These are phyloP conservation scores for Periophthalmodon schlosseri DNA, from an alignment of 2,113 vertebrate species.

Conservation along the genomic window DNA sequence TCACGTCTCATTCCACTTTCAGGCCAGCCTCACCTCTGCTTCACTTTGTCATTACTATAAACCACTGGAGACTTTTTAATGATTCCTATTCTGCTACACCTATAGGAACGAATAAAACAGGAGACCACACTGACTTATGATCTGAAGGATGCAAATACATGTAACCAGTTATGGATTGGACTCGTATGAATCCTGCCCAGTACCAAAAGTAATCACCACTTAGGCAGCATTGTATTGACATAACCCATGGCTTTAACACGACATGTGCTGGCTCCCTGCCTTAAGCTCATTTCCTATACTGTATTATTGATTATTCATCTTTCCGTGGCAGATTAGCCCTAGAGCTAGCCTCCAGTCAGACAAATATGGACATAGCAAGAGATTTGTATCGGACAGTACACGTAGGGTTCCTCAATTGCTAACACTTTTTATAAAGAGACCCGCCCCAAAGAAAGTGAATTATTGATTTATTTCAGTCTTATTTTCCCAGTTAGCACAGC, in stretches of 20 bases:
- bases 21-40: background rate
- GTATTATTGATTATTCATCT: constrained; percentile 63
- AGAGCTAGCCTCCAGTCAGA: constrained; percentile 32
- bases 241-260: constrained; percentile 36
- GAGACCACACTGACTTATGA: constrained; percentile 9
- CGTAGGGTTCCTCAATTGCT: background rate
- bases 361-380: constrained; percentile 1
- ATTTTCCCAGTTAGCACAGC: background rate
- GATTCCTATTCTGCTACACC: background rate
- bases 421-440: background rate
- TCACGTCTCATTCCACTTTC: no score
- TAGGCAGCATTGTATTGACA: constrained; percentile 41
- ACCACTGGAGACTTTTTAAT: background rate
- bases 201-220: constrained; percentile 21
- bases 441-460: background rate
- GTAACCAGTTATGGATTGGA: background rate
- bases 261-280: constrained; percentile 38
- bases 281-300: constrained; percentile 59
- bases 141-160: constrained; percentile 5
- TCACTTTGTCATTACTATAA: background rate
- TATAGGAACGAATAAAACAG: background rate
- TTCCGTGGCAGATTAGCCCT: constrained; percentile 39
- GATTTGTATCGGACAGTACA: background rate
- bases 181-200: background rate
- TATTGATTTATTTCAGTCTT: background rate